These are phyloP conservation scores for Lutjanus argentimaculatus DNA, from an alignment of 2,797 vertebrate genomes.

Conservation along the genomic window DNA sequence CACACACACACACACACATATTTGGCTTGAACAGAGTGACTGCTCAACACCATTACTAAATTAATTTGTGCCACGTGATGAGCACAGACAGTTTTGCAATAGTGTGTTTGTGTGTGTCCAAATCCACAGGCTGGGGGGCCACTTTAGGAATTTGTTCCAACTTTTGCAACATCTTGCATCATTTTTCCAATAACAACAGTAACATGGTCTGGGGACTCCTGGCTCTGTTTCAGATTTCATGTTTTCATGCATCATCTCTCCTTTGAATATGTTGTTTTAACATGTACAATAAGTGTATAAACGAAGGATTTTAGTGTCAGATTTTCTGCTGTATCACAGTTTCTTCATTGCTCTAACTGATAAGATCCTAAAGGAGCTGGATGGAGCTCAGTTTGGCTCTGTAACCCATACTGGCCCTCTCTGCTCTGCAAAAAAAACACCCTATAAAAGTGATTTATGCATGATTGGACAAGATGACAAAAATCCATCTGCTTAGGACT, in stretches of 20 bases:
- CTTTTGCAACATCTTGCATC: conserved; percentile 66
- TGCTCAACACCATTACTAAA: conserved; percentile 28
- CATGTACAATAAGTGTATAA: not conserved
- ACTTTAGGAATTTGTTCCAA: conserved; percentile 20
- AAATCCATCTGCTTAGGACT: not conserved
- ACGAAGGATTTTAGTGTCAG: not conserved
- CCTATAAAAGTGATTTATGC: not conserved
- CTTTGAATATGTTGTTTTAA: conserved; percentile 10
- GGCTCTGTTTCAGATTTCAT: conserved; percentile 16
- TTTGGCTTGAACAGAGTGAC: conserved; percentile 10
- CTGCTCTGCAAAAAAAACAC: conserved; percentile 6
- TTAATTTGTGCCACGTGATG: conserved; percentile 26
- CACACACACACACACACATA: conserved; percentile 11
- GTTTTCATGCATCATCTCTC: conserved; percentile 23
- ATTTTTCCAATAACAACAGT: conserved; percentile 40
- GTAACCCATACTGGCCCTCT: not conserved
- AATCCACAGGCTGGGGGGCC: not conserved
- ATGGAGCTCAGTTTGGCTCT: not conserved
- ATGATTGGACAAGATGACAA: not conserved
- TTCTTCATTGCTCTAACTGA: conserved; percentile 2
- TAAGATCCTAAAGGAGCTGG: not conserved
- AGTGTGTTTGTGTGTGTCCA: conserved; percentile 4
- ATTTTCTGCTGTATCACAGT: not conserved
- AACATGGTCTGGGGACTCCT: conserved; percentile 3
- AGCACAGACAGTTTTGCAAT: conserved; percentile 22